A percentile compares a stretch with the other conserved stretches of the same genome.
These are phyloP conservation scores for Ornithorhynchus anatinus DNA, from an alignment of 2,113 vertebrate genomes.

Conservation along the genomic window DNA sequence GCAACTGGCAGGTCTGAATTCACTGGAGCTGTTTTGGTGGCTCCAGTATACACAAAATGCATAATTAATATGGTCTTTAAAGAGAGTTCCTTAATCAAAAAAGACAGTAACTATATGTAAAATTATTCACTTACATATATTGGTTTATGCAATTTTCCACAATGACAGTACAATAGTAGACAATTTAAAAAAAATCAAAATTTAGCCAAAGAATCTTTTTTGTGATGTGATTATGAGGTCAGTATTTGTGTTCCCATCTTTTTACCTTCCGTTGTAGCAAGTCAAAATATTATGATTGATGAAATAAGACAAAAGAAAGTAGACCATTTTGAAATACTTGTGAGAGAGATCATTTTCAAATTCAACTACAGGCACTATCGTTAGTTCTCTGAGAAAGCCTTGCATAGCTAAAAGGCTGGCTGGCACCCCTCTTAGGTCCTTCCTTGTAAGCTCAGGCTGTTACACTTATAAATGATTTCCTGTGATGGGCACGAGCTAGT, in stretches of 20 bases:
- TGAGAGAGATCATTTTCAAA: slow-evolving; percentile 53
- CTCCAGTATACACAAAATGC: neutral
- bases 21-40: slow-evolving; percentile 23
- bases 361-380: slow-evolving; percentile 43
- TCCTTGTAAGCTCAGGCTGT: slow-evolving; percentile 32
- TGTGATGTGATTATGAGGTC: neutral
- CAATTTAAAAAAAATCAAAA: slow-evolving; percentile 12
- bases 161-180: slow-evolving; percentile 37
- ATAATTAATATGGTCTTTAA: slow-evolving; percentile 52
- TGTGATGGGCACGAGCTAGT: slow-evolving; percentile 52
- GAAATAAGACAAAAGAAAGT: no score
- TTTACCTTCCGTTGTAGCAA: slow-evolving; percentile 12
- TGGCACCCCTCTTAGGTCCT: slow-evolving; percentile 40
- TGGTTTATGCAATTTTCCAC: slow-evolving; percentile 22
- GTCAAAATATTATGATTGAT: slow-evolving; percentile 33
- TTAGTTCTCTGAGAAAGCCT: slow-evolving; percentile 54
- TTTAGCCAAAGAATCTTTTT: slow-evolving; percentile 2
- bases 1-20: slow-evolving; percentile 41
- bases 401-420: slow-evolving; percentile 59
- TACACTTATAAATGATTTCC: slow-evolving; percentile 59
- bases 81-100: slow-evolving; percentile 50
- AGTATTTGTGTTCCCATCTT: neutral
- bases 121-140: slow-evolving; percentile 38
- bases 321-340: slow-evolving; percentile 52
- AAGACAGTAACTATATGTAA: slow-evolving; percentile 54